Percentiles rank a stretch among this genome's conserved stretches.
phyloP scores from a whole-genome alignment of 2,888 invertebrate genomes.

The Ochropacha duplaris region DNA sequence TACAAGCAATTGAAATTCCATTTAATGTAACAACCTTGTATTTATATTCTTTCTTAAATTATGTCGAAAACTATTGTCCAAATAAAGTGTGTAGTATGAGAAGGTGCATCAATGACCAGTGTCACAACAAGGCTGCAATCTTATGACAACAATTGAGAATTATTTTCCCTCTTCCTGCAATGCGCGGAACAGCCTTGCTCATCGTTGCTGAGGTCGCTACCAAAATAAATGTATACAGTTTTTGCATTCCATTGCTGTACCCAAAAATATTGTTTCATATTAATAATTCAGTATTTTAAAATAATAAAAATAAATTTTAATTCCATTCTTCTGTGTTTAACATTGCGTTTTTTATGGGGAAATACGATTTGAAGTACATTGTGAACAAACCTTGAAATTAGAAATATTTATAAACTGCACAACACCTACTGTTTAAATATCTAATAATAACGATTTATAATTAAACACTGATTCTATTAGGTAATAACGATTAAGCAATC shows the following conservation, averaged over 20 bases:
- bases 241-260: conserved; percentile 25
- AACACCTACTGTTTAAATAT: background rate
- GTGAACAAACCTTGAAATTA: background rate
- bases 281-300: background rate
- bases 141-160: conserved; percentile 54
- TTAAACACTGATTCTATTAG: background rate
- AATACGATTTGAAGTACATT: too few species aligned
- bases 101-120: conserved; percentile 47
- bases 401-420: background rate
- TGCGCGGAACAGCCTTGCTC: conserved; percentile 73
- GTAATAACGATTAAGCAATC: background rate
- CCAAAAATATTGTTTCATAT: background rate
- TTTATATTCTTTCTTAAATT: too few species aligned
- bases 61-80: conserved; percentile 17
- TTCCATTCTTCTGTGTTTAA: too few species aligned
- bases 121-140: conserved; percentile 61
- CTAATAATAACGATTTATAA: background rate
- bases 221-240: conserved; percentile 49
- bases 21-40: too few species aligned
- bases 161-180: conserved; percentile 75
- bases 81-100: conserved; percentile 23
- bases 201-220: conserved; percentile 56
- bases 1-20: too few species aligned
- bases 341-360: too few species aligned
- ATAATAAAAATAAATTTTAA: too few species aligned